phyloP scores from a whole-genome alignment of 2,113 vertebrate species.

The Ahaetulla prasina region DNA sequence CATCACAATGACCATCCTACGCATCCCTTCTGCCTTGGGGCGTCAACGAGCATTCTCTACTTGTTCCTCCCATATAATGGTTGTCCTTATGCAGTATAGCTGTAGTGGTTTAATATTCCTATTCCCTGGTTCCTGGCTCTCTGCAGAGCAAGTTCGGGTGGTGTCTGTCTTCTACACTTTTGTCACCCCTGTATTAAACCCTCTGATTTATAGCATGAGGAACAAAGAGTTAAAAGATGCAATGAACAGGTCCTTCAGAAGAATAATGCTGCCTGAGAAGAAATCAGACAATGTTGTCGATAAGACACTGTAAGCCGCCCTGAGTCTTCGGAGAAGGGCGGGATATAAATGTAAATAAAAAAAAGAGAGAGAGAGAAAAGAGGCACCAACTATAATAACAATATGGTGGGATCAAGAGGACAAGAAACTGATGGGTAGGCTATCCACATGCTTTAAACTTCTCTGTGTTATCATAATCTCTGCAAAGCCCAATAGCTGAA shows the following conservation, averaged over 20 bases:
- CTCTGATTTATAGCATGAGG: conserved; percentile 53
- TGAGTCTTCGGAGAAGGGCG: no score
- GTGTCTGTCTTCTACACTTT: conserved; percentile 51
- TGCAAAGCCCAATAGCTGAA: neutral
- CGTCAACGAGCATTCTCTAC: conserved; percentile 29
- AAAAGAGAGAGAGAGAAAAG: no score
- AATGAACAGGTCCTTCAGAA: neutral
- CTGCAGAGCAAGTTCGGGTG: conserved; percentile 21
- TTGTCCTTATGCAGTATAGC: conserved; percentile 44
- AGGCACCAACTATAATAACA: neutral
- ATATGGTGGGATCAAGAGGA: neutral
- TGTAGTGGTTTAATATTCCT: conserved; percentile 50
- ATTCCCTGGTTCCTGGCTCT: conserved; percentile 37
- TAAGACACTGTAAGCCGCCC: no score
- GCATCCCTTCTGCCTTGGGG: conserved; percentile 21
- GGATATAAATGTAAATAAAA: no score
- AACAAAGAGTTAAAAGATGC: conserved; percentile 49
- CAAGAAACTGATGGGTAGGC: neutral
- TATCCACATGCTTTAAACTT: neutral
- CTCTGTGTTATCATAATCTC: neutral
- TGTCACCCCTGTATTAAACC: conserved; percentile 44
- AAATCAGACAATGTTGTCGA: neutral
- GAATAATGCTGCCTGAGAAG: neutral
- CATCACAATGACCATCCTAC: conserved; percentile 20
- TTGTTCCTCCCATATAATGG: conserved; percentile 29